Conservation (phyloP, 1,140 invertebrate species). For the Phenacoccus solenopsis region DNA sequence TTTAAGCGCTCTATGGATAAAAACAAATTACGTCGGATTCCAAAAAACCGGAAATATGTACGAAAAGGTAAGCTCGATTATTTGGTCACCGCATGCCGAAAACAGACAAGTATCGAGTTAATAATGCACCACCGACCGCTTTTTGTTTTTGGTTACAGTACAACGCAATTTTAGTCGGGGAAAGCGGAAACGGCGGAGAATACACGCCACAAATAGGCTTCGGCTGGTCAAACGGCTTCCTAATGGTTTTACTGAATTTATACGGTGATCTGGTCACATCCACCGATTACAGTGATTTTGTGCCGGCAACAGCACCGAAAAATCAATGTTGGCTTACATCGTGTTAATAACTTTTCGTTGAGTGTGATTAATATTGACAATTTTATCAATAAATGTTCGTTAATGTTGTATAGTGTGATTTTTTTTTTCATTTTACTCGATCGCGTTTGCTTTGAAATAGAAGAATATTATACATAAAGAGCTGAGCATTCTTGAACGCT, state of each 20-base stretch:
- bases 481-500: no score
- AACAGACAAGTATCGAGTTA: no score
- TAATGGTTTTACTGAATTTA: constrained; percentile 54
- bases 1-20: constrained; percentile 45
- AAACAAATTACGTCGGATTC: constrained; percentile 42
- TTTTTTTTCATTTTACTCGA: no score
- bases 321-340: background rate
- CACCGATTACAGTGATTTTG: background rate
- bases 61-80: constrained; percentile 66
- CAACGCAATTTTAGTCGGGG: constrained; percentile 50
- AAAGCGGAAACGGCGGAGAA: constrained; percentile 76
- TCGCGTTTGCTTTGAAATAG: no score
- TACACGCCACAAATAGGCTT: constrained; percentile 81
- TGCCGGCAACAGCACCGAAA: background rate
- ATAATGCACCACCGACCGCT: no score
- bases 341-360: background rate
- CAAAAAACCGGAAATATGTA: constrained; percentile 49
- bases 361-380: no score
- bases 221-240: constrained; percentile 86
- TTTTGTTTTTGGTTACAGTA: constrained; percentile 42
- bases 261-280: background rate
- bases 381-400: no score
- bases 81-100: no score
- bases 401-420: no score
- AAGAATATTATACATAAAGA: no score